Conservation (phyloP, 2,797 vertebrate species). For the Chiloscyllium punctatum region DNA sequence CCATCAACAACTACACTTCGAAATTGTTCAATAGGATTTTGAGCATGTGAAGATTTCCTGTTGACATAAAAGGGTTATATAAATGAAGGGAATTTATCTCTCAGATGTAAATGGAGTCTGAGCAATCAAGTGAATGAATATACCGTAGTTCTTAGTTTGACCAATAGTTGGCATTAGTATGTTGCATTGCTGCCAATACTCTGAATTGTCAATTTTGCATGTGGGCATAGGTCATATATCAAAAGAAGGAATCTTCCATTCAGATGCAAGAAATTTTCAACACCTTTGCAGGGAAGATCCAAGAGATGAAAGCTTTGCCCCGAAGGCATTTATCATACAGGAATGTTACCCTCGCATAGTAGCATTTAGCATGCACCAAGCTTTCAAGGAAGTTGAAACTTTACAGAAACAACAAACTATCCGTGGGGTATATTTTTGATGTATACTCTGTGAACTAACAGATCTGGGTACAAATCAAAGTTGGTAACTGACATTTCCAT, state of each 20-base stretch:
- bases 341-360: neutral
- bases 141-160: neutral
- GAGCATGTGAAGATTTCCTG: neutral
- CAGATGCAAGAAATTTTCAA: neutral
- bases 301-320: neutral
- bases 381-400: neutral
- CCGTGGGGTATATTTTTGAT: neutral
- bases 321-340: neutral
- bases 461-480: neutral
- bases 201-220: neutral
- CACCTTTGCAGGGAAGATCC: neutral
- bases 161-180: neutral
- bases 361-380: neutral
- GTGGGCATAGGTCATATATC: neutral
- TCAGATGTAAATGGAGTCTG: neutral
- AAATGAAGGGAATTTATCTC: neutral
- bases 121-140: neutral
- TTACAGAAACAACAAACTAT: neutral
- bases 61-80: neutral
- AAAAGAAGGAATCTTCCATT: neutral
- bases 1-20: neutral
- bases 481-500: slow-evolving; percentile 5
- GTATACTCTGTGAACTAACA: neutral
- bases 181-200: neutral
- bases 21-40: neutral